phyloP scores from a whole-genome alignment of 2,797 vertebrate genomes.

The Onychomys torridus region DNA sequence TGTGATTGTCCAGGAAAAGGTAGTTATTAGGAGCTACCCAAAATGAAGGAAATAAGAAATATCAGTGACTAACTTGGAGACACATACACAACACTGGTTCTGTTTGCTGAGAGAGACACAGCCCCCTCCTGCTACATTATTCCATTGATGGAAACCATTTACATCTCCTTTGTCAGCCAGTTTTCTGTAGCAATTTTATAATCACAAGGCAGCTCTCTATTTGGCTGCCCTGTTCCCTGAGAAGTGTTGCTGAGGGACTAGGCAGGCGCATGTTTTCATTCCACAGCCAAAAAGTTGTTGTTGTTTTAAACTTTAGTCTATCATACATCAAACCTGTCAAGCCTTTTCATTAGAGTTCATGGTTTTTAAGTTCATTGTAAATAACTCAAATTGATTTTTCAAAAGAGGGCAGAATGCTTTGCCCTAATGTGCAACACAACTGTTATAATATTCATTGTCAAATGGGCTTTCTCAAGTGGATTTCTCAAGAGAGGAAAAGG shows the following conservation, averaged over 20 bases:
- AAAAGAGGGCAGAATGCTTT: slow-evolving; percentile 74
- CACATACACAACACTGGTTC: slow-evolving; percentile 76
- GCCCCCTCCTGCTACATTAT: slow-evolving; percentile 90
- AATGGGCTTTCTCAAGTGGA: slow-evolving; percentile 71
- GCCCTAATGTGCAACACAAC: slow-evolving; percentile 69
- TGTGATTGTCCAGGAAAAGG: slow-evolving; percentile 66
- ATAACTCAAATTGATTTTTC: slow-evolving; percentile 84
- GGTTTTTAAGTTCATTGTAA: slow-evolving; percentile 85
- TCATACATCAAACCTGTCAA: slow-evolving; percentile 80
- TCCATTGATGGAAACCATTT: slow-evolving; percentile 89
- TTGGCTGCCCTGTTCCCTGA: slow-evolving; percentile 72
- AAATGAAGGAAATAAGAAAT: slow-evolving; percentile 72
- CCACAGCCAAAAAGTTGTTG: slow-evolving; percentile 73
- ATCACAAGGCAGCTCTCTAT: slow-evolving; percentile 82
- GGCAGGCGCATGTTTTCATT: slow-evolving; percentile 76
- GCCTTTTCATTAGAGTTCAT: slow-evolving; percentile 80
- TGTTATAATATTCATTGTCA: slow-evolving; percentile 78
- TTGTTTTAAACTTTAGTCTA: slow-evolving; percentile 75
- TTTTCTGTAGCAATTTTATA: slow-evolving; percentile 88
- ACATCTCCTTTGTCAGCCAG: slow-evolving; percentile 89
- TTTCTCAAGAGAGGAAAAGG: slow-evolving; percentile 55
- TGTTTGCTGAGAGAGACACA: slow-evolving; percentile 83
- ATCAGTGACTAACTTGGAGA: slow-evolving; percentile 80
- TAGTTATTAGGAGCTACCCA: slow-evolving; percentile 73
- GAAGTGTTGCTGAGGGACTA: slow-evolving; percentile 77